A percentile compares a stretch with the other conserved stretches of the same genome.
Conservation (phyloP, 2,888 invertebrate genomes). For the Eurois occulta region DNA sequence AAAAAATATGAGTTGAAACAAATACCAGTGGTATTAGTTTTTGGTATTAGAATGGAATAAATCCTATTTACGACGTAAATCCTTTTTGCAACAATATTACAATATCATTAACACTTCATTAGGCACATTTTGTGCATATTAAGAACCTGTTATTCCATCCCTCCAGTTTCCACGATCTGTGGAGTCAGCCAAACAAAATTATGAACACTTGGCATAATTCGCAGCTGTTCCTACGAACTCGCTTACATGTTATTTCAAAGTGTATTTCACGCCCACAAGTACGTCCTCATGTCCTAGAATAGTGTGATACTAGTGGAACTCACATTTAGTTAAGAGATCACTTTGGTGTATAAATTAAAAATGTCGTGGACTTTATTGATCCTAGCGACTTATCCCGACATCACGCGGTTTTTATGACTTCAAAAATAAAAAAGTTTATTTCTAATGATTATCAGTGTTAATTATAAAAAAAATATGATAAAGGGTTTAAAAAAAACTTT, state of each 20-base stretch:
- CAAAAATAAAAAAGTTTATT: neutral
- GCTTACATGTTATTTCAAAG: constrained; percentile 72
- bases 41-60: too few species aligned
- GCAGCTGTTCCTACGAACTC: constrained; percentile 71
- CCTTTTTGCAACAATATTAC: neutral
- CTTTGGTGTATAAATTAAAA: neutral
- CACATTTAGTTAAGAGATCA: constrained; percentile 17
- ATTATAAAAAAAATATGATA: neutral
- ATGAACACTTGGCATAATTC: constrained; percentile 70
- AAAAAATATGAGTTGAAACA: too few species aligned
- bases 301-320: constrained; percentile 55
- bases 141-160: neutral
- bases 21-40: too few species aligned
- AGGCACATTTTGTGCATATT: constrained; percentile 26
- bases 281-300: constrained; percentile 57
- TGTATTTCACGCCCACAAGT: constrained; percentile 69
- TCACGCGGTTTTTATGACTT: neutral
- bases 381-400: neutral
- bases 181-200: constrained; percentile 60
- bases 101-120: neutral
- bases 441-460: neutral
- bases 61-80: neutral
- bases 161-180: constrained; percentile 19
- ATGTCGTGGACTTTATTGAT: neutral
- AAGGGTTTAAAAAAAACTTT: neutral